Evolutionary conservation across 1,140 invertebrate species (phyloP).

Genomic region (Frieseomelitta varia): DNA sequence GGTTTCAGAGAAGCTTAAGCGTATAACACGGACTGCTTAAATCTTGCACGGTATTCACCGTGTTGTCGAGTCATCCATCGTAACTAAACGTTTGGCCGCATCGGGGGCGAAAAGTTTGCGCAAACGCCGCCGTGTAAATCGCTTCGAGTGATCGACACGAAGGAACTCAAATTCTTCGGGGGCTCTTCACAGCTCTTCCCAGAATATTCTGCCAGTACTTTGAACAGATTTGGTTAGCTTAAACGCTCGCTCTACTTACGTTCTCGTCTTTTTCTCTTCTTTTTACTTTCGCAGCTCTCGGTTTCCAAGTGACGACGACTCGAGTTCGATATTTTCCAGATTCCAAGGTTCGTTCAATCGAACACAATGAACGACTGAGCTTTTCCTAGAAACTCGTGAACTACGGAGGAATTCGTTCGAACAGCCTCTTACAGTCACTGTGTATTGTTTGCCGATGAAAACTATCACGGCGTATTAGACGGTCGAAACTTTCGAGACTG

Average conservation of each 20-base stretch:
- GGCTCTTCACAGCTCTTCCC: neutral
- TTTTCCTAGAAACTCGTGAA: neutral
- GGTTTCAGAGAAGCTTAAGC: conserved; percentile 49
- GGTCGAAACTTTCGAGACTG: no score
- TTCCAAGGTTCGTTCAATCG: no score
- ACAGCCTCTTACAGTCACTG: neutral
- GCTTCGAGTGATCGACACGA: conserved; percentile 3
- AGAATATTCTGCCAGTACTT: conserved; percentile 25
- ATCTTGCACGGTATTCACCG: conserved; percentile 41
- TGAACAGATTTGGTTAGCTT: conserved; percentile 57
- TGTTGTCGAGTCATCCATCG: conserved; percentile 59
- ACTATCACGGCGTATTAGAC: neutral
- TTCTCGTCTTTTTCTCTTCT: no score
- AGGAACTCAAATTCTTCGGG: neutral
- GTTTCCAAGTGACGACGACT: no score
- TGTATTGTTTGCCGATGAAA: neutral
- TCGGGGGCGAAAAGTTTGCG: neutral
- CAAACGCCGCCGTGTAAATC: neutral
- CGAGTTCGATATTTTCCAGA: neutral
- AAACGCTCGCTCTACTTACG: neutral
- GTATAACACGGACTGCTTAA: conserved; percentile 44
- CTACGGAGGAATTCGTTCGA: neutral
- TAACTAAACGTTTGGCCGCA: conserved; percentile 52
- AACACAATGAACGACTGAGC: neutral
- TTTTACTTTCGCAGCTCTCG: no score